Evolutionary conservation across 2,888 invertebrate species (phyloP).

Genomic region (Watsonalla cultraria): DNA sequence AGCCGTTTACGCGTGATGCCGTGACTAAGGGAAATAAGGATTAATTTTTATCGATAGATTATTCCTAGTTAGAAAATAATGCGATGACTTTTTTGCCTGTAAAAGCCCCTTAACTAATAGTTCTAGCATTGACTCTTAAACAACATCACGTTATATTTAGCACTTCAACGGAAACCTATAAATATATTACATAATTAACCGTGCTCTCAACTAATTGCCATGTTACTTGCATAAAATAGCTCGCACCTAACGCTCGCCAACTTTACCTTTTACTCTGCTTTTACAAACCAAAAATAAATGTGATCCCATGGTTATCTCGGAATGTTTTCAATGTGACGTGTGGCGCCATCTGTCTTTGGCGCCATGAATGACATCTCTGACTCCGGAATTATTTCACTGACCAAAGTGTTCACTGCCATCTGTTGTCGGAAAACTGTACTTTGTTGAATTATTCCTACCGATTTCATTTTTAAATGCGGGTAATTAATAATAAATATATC

Average conservation of each 20-base stretch:
- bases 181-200: neutral
- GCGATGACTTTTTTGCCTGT: no score
- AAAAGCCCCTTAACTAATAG: no score
- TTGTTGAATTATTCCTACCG: neutral
- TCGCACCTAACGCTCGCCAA: constrained; percentile 25
- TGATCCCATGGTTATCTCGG: constrained; percentile 22
- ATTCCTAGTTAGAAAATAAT: no score
- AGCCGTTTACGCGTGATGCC: no score
- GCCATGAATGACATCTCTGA: constrained; percentile 12
- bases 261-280: constrained; percentile 54
- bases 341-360: constrained; percentile 42
- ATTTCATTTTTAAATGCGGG: no score
- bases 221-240: constrained; percentile 27
- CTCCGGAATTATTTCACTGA: constrained; percentile 7
- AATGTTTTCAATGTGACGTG: constrained; percentile 12
- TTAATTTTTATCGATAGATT: no score
- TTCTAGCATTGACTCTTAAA: no score
- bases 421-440: neutral
- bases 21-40: no score
- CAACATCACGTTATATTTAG: no score
- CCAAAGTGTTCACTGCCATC: neutral
- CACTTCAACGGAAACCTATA: neutral
- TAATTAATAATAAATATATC: no score
- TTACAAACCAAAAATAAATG: constrained; percentile 63
- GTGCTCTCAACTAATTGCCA: constrained; percentile 14